Base-by-base conservation (phyloP, 2,797 vertebrate genomes). In the Margarornis squamiger region DNA sequence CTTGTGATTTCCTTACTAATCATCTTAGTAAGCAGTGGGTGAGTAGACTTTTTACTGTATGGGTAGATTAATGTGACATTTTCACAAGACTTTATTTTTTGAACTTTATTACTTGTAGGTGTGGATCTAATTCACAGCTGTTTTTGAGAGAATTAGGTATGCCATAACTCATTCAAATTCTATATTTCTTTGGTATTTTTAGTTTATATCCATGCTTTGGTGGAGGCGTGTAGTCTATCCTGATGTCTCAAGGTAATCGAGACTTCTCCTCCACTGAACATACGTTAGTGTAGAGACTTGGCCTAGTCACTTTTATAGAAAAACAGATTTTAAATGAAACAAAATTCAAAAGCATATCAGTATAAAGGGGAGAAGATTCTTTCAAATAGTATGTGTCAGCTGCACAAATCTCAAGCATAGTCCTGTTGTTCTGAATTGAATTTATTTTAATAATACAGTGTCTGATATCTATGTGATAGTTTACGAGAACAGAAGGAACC, bases 1-100 rank as follows among this genome's bases (percentile, higher is more conserved):
- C 96, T 96, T 96, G 86, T 97, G 95, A 96, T 96, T 96, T 97
- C 95, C 93, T 95, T 97, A 96, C 86, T 96, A 96, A 96, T 97
- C 96, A 77, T 94, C 90, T 95, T 93, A 93, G 93, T 96, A 96
- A 95, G 95, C 92, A 88, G 96, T 95, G 93, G 95, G 95, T 92
- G 96, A 95, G 77, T 90, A 96, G 94, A 95, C 77, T 94, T 92
- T 48, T 90, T 94, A 74, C 83, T 85, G 57, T 92, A 94, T 74
- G 90, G 83, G 46, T 82, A 94, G 77, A 92, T 96, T 82, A 95
- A 85, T 94, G 77, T 93, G 95, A 95, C 95, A 97, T 94, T 97
- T 97, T 96, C 83, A 55, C 38, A 95, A 84, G 74, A 59, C 51
- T 70, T 93, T 82, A 38, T 22, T 79, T 88, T 84, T 72, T 19